Percentiles rank a stretch among this genome's conserved stretches.
phyloP scores from a whole-genome alignment of 2,113 vertebrate species.

The Melanerpes formicivorus region DNA sequence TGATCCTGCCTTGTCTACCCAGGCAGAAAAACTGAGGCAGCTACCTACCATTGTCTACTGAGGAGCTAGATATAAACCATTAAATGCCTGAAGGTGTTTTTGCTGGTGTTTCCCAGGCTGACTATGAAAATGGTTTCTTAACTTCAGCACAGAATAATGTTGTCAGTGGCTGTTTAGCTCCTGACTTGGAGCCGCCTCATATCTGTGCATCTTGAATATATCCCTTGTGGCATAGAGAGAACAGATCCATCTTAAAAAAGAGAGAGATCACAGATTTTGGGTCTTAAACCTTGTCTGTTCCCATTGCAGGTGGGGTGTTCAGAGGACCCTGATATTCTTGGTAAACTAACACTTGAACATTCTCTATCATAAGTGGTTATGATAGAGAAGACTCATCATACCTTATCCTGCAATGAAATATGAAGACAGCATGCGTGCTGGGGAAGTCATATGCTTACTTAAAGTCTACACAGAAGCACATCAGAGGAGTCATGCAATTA shows the following conservation, averaged over 20 bases:
- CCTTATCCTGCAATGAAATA: neutral
- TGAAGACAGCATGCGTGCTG: neutral
- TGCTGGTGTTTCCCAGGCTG: neutral
- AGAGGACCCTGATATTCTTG: neutral
- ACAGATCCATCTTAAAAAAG: neutral
- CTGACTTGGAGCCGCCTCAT: neutral
- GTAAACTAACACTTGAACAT: neutral
- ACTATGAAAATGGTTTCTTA: neutral
- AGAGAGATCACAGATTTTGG: neutral
- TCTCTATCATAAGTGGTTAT: neutral
- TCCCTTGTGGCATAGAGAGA: neutral
- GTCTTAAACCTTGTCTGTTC: neutral
- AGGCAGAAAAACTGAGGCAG: neutral
- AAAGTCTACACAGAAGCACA: neutral
- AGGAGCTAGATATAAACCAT: neutral
- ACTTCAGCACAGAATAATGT: neutral
- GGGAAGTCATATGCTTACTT: neutral
- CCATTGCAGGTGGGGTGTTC: neutral
- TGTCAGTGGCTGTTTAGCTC: neutral
- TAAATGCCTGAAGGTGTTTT: neutral
- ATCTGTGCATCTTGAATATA: neutral
- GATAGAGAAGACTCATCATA: neutral
- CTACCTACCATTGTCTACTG: rapidly evolving
- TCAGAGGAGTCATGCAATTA: slow-evolving; percentile 16
- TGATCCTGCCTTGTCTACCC: neutral